Base-by-base conservation (phyloP, 2,113 vertebrate genomes). In the Heterochromis multidens region DNA sequence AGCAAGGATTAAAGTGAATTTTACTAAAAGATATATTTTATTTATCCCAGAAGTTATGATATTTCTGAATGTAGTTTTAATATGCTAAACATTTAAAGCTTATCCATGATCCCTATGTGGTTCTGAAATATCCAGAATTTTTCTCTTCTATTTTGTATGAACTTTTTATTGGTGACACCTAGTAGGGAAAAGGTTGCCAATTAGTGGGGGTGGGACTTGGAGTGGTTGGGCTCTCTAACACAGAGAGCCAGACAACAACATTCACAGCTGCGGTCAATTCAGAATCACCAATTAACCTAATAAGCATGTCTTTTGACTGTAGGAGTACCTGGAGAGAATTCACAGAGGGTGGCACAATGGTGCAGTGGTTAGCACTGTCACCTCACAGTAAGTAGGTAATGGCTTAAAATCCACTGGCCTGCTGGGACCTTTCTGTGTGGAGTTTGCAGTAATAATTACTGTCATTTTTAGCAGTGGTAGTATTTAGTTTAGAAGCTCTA, bases 1-100 rank as follows among this genome's bases (percentile, higher is more conserved):
- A 74, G 4, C 70, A 54, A 19, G 13, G 46, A 74, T 19, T 4
- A 31, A 74, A 74, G 27, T 27, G 21, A 52, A 52, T 2, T 31
- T 74, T 74, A 74, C 67, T n/a, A 12, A 31, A 74, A 10, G 19
- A 54, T 46, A 5, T 52, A 14, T 74, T 52, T 17, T 52, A 52
- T 74, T 74, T n/a, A 74, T 0, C 4, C 43, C 0, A 74, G 3
- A 74, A 52, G 43, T 1, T 72, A 27, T 49, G 0, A 72, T 19
- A 31, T 8, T 52, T 46, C 17, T 52, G 67, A n/a, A 11, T 52
- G 49, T 12, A 27, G 46, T 52, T 27, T 74, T 13, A 52, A 52
- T 74, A 74, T 31, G 43, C 10, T 29, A 31, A 54, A 17, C 46
- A 52, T 33, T 74, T 54, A 14, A 54, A 74, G 54, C 27, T 8